Conservation (phyloP, 2,797 vertebrate species). For the Clarias platycephalus region DNA sequence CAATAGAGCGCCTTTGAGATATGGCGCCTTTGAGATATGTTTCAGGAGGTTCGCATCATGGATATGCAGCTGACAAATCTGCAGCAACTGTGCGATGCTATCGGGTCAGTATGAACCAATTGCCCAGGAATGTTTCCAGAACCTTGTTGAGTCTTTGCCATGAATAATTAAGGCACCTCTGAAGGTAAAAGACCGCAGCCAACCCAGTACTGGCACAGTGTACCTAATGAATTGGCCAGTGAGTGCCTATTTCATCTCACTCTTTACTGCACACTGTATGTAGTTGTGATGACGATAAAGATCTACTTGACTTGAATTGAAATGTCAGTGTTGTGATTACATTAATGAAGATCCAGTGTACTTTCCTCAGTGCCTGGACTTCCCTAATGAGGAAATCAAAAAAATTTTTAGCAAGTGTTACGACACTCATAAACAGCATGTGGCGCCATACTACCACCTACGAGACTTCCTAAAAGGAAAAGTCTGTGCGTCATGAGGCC, state of each 20-base stretch:
- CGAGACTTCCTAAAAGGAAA: background rate
- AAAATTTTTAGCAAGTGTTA: background rate
- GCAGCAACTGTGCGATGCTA: too few relatives aligned
- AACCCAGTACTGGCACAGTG: too few relatives aligned
- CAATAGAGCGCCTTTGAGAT: too few relatives aligned
- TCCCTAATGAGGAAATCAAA: background rate
- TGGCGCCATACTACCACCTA: conserved; percentile 17
- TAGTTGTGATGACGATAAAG: background rate
- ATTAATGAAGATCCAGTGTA: background rate
- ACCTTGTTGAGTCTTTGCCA: too few relatives aligned
- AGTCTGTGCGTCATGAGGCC: background rate
- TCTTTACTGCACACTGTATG: background rate
- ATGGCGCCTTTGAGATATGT: too few relatives aligned
- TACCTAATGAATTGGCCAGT: too few relatives aligned
- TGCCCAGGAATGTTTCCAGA: too few relatives aligned
- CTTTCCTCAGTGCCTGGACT: background rate
- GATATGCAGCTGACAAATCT: too few relatives aligned
- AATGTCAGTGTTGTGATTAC: background rate
- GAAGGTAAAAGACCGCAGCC: too few relatives aligned
- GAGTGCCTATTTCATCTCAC: background rate
- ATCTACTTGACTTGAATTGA: background rate
- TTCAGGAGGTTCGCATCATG: too few relatives aligned
- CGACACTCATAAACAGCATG: conserved; percentile 14
- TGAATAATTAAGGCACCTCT: too few relatives aligned
- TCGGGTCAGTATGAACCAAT: too few relatives aligned